phyloP scores from a whole-genome alignment of 2,888 invertebrate genomes.

The Drosophila testacea region DNA sequence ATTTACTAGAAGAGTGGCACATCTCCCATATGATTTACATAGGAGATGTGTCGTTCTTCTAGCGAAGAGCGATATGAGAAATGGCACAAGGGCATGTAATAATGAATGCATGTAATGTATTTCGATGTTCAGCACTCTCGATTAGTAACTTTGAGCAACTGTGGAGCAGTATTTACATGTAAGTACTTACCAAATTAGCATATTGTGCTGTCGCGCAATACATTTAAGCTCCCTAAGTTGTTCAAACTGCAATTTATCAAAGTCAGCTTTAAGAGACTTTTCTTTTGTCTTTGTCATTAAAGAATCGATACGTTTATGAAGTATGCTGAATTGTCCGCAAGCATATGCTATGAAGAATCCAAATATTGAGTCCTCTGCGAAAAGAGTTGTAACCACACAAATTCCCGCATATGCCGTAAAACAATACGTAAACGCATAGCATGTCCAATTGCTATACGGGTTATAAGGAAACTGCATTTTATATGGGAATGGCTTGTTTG shows the following conservation, averaged over 20 bases:
- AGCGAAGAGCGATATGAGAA: too few species aligned
- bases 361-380: constrained; percentile 84
- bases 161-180: neutral
- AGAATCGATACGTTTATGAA: constrained; percentile 78
- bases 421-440: constrained; percentile 82
- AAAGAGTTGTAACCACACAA: constrained; percentile 83
- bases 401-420: constrained; percentile 84
- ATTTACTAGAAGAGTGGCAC: too few species aligned
- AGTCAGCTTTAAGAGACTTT: neutral
- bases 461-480: constrained; percentile 84
- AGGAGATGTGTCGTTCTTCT: too few species aligned
- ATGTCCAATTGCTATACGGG: constrained; percentile 72
- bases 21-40: too few species aligned
- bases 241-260: constrained; percentile 40
- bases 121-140: too few species aligned
- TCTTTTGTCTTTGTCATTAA: constrained; percentile 34
- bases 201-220: constrained; percentile 77
- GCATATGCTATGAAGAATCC: constrained; percentile 84
- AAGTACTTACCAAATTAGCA: constrained; percentile 76
- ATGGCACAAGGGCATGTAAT: too few species aligned
- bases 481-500: constrained; percentile 84
- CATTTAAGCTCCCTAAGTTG: constrained; percentile 61
- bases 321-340: constrained; percentile 82
- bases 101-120: too few species aligned
- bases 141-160: too few species aligned